Evolutionary conservation across 2,113 vertebrate genomes (phyloP).

Genomic region (Todiramphus chloris): DNA sequence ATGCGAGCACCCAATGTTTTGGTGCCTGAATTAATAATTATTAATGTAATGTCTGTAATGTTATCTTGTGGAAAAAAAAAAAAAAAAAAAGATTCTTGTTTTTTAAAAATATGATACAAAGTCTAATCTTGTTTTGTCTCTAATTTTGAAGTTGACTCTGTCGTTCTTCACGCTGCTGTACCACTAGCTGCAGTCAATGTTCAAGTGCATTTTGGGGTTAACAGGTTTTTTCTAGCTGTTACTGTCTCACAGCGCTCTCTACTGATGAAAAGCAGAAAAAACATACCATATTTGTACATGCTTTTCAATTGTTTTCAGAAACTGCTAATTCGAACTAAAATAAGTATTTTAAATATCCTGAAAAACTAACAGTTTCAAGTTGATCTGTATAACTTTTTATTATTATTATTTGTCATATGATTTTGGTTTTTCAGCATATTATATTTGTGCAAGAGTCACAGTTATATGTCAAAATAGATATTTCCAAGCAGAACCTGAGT

Average conservation of each 20-base stretch:
- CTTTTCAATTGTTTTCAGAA: not conserved
- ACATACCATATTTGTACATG: not conserved
- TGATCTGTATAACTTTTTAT: not conserved
- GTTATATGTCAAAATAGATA: not conserved
- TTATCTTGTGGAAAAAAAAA: not conserved
- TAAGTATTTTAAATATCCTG: not conserved
- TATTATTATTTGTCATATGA: not conserved
- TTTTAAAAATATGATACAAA: not conserved
- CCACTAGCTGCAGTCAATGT: not conserved
- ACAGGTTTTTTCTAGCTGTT: not conserved
- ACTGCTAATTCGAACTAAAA: not conserved
- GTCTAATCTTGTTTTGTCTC: not conserved
- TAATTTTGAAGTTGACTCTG: not conserved
- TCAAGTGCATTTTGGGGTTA: not conserved
- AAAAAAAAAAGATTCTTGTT: not conserved
- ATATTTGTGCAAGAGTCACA: not conserved
- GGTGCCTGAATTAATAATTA: not conserved
- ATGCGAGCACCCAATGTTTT: not conserved
- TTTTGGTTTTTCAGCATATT: not conserved
- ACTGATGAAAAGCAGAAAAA: slow-evolving; percentile 37
- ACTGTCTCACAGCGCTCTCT: slow-evolving; percentile 71
- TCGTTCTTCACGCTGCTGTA: not conserved
- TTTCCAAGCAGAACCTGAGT: not conserved
- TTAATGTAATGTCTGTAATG: not conserved
- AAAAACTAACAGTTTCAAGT: not conserved